Conservation (phyloP, 2,797 vertebrate genomes). For the Syngnathus acus region DNA sequence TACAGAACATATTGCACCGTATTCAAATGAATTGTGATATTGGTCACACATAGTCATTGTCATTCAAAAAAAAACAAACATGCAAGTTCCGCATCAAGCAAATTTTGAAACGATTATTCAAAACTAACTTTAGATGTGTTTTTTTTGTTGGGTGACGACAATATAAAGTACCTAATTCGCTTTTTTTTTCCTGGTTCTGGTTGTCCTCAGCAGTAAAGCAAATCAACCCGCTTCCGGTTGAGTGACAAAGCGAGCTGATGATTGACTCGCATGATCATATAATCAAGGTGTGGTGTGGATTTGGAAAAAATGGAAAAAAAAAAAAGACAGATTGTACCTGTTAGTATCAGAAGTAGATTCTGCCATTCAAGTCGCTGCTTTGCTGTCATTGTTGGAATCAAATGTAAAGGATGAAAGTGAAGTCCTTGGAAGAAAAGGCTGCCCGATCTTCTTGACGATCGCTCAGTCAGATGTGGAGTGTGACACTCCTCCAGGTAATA, state of each 20-base stretch:
- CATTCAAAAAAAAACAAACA: too few relatives aligned
- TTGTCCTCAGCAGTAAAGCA: slow-evolving; percentile 1
- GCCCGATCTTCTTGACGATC: slow-evolving; percentile 42
- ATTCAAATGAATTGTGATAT: background rate
- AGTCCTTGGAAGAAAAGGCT: slow-evolving; percentile 12
- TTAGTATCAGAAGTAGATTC: slow-evolving; percentile 40
- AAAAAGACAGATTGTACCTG: slow-evolving; percentile 41
- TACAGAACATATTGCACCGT: background rate
- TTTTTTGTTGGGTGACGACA: background rate
- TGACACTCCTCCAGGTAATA: slow-evolving; percentile 43
- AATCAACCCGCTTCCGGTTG: slow-evolving; percentile 16
- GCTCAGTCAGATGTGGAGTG: slow-evolving; percentile 27
- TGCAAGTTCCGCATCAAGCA: too few relatives aligned
- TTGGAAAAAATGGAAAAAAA: slow-evolving; percentile 10
- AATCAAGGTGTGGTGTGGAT: slow-evolving; percentile 47
- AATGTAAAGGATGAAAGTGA: background rate
- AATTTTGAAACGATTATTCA: too few relatives aligned
- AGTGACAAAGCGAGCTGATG: slow-evolving; percentile 33
- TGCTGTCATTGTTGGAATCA: slow-evolving; percentile 15
- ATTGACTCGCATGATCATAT: slow-evolving; percentile 39
- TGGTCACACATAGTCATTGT: background rate
- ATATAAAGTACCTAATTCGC: background rate
- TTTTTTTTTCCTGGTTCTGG: background rate
- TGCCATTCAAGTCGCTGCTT: slow-evolving; percentile 14
- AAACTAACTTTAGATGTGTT: background rate